Evolutionary conservation across 2,888 invertebrate species (phyloP).

Genomic region (Amphipoea oculea): DNA sequence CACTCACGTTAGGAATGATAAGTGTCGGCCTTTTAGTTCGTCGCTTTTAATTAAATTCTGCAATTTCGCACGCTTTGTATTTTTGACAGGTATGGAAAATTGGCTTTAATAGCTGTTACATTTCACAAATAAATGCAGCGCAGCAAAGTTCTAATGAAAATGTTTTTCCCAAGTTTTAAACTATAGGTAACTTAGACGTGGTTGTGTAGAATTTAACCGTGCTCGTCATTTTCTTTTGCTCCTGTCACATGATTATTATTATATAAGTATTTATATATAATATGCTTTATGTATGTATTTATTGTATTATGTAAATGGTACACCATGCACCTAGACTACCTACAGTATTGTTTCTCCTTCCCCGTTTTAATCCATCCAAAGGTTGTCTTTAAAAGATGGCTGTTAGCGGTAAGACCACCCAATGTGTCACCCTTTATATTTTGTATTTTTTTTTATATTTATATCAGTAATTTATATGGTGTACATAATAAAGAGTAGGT

Average conservation of each 20-base stretch:
- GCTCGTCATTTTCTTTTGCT: not conserved
- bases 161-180: not conserved
- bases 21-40: slow-evolving; percentile 39
- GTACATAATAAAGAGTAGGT: not conserved
- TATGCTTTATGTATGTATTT: not conserved
- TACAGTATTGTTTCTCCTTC: not conserved
- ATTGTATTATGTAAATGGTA: not conserved
- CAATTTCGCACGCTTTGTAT: slow-evolving; percentile 12
- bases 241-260: too few species aligned
- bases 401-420: not conserved
- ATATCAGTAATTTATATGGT: not conserved
- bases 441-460: not conserved
- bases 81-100: slow-evolving; percentile 16
- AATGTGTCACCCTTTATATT: not conserved
- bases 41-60: not conserved
- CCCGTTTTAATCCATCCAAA: not conserved
- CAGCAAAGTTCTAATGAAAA: not conserved
- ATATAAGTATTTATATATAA: too few species aligned
- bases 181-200: not conserved
- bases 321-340: not conserved
- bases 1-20: slow-evolving; percentile 53
- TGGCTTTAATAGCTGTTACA: not conserved
- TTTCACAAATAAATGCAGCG: not conserved
- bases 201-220: not conserved
- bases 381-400: not conserved